Percentiles rank a stretch among this genome's conserved stretches.
Evolutionary conservation across 2,113 vertebrate genomes (phyloP).

Genomic region (Leptobrachium ailaonicum): DNA sequence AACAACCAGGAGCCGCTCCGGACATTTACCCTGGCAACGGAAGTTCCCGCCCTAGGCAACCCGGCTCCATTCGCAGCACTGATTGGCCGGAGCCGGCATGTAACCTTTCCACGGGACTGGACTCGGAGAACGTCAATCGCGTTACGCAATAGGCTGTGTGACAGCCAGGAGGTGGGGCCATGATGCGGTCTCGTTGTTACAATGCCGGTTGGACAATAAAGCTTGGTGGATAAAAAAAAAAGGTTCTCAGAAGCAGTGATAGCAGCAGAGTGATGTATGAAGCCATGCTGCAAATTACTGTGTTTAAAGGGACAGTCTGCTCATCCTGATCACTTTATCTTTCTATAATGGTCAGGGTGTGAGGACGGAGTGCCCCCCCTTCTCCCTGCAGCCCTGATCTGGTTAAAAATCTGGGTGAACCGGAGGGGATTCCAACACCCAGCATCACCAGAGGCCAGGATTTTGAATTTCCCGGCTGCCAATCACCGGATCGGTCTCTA

Average conservation of each 20-base stretch:
- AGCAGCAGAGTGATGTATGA: no score
- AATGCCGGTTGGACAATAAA: background rate
- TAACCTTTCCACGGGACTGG: background rate
- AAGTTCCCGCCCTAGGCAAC: constrained; percentile 34
- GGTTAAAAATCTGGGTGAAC: no score
- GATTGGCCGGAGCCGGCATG: constrained; percentile 29
- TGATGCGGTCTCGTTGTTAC: background rate
- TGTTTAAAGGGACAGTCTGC: no score
- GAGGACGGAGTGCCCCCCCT: no score
- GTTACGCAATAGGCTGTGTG: background rate
- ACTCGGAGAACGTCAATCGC: background rate
- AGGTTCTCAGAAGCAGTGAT: background rate
- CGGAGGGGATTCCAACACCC: no score
- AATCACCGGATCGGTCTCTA: no score
- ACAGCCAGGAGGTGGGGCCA: background rate
- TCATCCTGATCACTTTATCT: no score
- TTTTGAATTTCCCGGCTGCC: no score
- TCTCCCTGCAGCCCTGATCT: no score
- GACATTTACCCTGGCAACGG: constrained; percentile 42
- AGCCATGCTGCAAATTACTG: no score
- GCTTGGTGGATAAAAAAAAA: constrained; percentile 7
- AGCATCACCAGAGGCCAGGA: no score
- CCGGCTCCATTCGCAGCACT: background rate
- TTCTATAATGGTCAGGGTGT: no score
- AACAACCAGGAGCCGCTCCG: constrained; percentile 38